Evolutionary conservation across 2,888 invertebrate species (phyloP).

Genomic region (Dynastes maya): DNA sequence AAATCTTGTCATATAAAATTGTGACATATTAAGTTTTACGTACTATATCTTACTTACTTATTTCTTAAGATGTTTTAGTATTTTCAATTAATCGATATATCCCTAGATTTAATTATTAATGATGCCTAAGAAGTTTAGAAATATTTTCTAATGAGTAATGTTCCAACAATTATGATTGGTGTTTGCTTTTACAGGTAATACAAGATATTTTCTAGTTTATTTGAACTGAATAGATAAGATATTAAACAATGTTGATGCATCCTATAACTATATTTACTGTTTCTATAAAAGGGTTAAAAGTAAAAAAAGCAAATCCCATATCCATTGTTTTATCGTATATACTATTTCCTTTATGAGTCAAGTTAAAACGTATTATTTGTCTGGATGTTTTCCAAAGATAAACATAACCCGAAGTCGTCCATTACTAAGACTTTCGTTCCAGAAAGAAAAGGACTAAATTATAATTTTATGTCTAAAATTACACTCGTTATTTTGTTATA

Average conservation of each 20-base stretch:
- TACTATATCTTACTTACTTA: too few species aligned
- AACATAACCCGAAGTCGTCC: neutral
- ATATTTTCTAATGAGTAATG: too few species aligned
- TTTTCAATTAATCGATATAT: too few species aligned
- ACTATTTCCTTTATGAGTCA: conserved; percentile 6
- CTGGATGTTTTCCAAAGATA: neutral
- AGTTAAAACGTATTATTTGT: conserved; percentile 4
- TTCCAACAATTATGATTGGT: too few species aligned
- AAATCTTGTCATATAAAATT: too few species aligned
- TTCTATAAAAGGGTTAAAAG: neutral
- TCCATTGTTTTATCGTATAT: neutral
- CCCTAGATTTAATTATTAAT: too few species aligned
- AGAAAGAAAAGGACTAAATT: neutral
- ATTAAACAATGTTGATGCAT: neutral
- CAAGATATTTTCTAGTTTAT: too few species aligned
- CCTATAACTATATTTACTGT: neutral
- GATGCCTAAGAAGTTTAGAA: too few species aligned
- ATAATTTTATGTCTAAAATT: conserved; percentile 19
- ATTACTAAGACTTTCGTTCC: neutral
- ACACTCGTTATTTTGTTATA: conserved; percentile 16
- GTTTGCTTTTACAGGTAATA: too few species aligned
- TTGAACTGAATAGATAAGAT: too few species aligned
- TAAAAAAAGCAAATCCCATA: neutral
- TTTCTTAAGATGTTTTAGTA: too few species aligned
- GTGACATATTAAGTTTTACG: too few species aligned